phyloP scores from a whole-genome alignment of 2,888 invertebrate species.

The Parnassius smintheus region DNA sequence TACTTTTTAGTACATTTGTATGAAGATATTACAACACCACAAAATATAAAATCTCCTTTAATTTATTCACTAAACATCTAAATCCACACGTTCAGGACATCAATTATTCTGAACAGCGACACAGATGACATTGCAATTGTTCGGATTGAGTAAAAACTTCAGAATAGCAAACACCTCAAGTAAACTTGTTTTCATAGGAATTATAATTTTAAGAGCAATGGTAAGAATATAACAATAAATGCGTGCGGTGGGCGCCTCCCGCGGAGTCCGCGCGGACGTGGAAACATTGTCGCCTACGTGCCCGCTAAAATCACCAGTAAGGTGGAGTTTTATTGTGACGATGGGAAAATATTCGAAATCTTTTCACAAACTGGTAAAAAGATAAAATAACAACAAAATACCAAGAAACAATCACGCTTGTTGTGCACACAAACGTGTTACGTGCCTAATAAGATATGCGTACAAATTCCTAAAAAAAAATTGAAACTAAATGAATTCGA shows the following conservation, averaged over 20 bases:
- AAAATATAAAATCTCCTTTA: neutral
- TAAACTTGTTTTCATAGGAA: conserved; percentile 24
- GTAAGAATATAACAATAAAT: conserved; percentile 38
- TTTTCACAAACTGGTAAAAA: too few relatives aligned
- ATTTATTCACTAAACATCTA: conserved; percentile 10
- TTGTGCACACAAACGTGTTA: too few relatives aligned
- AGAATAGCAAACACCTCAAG: conserved; percentile 28
- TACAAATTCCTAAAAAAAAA: too few relatives aligned
- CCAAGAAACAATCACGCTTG: too few relatives aligned
- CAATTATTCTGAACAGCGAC: conserved; percentile 26
- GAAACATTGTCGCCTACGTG: conserved; percentile 55
- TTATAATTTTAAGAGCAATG: conserved; percentile 24
- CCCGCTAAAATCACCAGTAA: conserved; percentile 57
- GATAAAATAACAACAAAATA: too few relatives aligned
- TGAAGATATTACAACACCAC: too few relatives aligned
- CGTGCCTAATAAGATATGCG: too few relatives aligned
- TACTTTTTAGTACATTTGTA: too few relatives aligned
- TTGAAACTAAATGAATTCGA: too few relatives aligned
- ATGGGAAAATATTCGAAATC: neutral
- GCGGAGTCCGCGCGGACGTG: conserved; percentile 61
- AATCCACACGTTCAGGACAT: conserved; percentile 28
- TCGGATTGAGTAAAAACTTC: conserved; percentile 6
- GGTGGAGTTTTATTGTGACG: conserved; percentile 39
- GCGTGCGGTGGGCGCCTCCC: conserved; percentile 62
- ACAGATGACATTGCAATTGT: conserved; percentile 26